phyloP scores from a whole-genome alignment of 2,113 vertebrate genomes.

The Columbina picui region DNA sequence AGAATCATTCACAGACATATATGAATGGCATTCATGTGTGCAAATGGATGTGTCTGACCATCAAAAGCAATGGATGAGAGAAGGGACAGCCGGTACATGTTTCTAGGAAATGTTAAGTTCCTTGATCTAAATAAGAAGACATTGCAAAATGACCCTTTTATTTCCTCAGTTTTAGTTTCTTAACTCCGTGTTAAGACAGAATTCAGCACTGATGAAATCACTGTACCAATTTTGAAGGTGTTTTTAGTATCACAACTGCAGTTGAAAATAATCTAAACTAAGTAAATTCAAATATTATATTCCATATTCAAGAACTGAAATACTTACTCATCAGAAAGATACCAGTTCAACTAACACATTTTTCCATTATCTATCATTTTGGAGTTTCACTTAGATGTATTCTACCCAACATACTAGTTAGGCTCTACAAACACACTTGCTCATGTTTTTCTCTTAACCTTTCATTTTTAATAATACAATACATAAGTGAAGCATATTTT shows the following conservation, averaged over 20 bases:
- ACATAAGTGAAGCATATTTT: neutral
- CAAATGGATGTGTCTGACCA: neutral
- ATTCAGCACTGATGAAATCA: neutral
- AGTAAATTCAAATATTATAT: neutral
- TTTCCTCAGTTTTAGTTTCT: neutral
- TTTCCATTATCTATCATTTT: neutral
- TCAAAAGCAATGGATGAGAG: neutral
- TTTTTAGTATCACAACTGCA: neutral
- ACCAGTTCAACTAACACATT: neutral
- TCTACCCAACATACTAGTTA: neutral
- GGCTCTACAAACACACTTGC: neutral
- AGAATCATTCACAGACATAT: neutral
- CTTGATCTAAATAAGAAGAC: neutral
- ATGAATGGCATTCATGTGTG: fast-evolving
- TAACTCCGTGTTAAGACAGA: neutral
- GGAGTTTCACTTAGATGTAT: neutral
- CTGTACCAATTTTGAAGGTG: neutral
- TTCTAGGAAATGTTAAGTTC: neutral
- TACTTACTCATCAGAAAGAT: neutral
- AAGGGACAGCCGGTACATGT: neutral
- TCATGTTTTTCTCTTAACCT: neutral
- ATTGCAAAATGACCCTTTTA: neutral
- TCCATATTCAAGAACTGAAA: neutral
- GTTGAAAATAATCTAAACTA: neutral
- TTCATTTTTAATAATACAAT: neutral